Conservation (phyloP, 2,888 invertebrate species). For the Selenia dentaria region DNA sequence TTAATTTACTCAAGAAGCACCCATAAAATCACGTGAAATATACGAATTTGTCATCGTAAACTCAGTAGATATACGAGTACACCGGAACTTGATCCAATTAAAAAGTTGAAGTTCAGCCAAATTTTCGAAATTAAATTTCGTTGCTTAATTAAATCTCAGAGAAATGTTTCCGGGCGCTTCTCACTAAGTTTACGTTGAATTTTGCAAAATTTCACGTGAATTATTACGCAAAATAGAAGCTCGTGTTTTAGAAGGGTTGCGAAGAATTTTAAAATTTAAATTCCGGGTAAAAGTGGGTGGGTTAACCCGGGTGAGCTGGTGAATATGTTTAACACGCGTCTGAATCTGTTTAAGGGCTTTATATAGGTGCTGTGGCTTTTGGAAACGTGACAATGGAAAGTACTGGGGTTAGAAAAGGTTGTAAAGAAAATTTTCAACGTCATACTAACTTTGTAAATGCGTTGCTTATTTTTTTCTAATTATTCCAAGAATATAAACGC, state of each 20-base stretch:
- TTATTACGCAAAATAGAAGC: constrained; percentile 14
- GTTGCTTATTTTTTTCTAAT: too few species aligned
- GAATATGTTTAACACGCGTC: constrained; percentile 18
- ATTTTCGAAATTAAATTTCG: constrained; percentile 25
- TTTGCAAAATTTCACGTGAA: constrained; percentile 14
- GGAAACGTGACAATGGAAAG: constrained; percentile 7
- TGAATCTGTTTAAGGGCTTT: constrained; percentile 11
- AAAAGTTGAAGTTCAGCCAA: constrained; percentile 17
- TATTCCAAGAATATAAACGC: too few species aligned
- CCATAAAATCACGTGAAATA: too few species aligned
- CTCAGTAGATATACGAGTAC: too few species aligned
- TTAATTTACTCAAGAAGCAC: too few species aligned
- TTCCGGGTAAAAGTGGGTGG: constrained; percentile 1
- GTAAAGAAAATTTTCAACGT: too few species aligned
- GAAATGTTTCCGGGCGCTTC: constrained; percentile 12
- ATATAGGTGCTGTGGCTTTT: constrained; percentile 4
- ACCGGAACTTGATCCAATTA: constrained; percentile 6
- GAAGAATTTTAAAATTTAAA: constrained; percentile 20
- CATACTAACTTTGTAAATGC: too few species aligned
- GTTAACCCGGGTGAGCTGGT: not conserved
- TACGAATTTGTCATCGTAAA: too few species aligned
- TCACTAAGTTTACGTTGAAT: constrained; percentile 18
- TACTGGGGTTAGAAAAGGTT: not conserved
- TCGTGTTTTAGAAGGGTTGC: constrained; percentile 4
- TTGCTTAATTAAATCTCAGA: constrained; percentile 30